Evolutionary conservation across 2,113 vertebrate species (phyloP), one percentile per base, ranked within the genome.

Genomic region (Triplophysa tibetana): DNA sequence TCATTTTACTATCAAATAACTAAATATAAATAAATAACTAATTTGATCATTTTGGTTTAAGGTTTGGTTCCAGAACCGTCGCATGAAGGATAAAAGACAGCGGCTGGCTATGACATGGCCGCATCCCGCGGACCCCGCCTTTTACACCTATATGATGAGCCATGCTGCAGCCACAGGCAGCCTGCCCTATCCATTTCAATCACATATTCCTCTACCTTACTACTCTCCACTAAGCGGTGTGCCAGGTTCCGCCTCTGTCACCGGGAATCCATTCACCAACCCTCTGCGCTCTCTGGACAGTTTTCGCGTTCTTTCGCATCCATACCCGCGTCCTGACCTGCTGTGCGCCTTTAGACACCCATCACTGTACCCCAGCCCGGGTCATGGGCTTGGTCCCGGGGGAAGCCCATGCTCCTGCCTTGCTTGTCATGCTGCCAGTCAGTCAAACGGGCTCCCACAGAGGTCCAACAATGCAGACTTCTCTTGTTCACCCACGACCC

Each of bases 91-190:
- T 92, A 99, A 99, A 84, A 86, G 97, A 45, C 97, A 98, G 90
- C 94, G 98, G 24, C 90, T 99, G 85, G 97, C 97, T 66, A 98
- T 99, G 97, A 97, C 97, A 43, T 99, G 97, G 98, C 97, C 97
- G 73, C 97, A 98, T 86, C 97, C 97, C 0, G 96, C 97, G 0
- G 98, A 99, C 85, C 97, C 98, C 33, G 96, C 97, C 69, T 99
- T 99, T 87, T 99, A 99, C 86, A 98, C 95, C 72, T 99, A 99
- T 91, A 99, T 99, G 98, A 97, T 99, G 96, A 98, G 96, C 92
- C 98, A 99, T 83, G 97, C 98, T 0, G 97, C 97, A 7, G 97
- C 97, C 87, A 95, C 97, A 0, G 97, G 97, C 78, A 97, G 95
- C 86, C 89, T 99, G 85, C 97, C 97, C 56, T 99, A 98, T 58